These are phyloP conservation scores for Pollenia labialis DNA, from an alignment of 2,888 invertebrate species.

Conservation along the genomic window DNA sequence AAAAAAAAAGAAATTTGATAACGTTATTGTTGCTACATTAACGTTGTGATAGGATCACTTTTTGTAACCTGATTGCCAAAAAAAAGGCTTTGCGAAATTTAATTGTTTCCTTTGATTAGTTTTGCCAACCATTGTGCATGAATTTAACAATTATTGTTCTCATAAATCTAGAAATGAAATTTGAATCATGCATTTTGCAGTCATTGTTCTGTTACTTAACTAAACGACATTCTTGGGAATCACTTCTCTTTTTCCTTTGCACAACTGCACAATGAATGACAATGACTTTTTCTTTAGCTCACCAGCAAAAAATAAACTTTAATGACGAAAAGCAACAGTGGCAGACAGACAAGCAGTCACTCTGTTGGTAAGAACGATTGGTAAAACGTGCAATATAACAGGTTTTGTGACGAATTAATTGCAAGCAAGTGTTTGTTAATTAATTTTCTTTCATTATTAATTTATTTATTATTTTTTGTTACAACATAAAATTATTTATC, in stretches of 20 bases:
- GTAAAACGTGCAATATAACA: constrained; percentile 16
- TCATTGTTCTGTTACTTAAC: constrained; percentile 61
- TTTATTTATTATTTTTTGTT: constrained; percentile 18
- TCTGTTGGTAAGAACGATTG: not conserved
- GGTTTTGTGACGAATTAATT: constrained; percentile 57
- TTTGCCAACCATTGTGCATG: constrained; percentile 53
- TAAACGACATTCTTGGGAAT: constrained; percentile 64
- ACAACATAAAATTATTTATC: constrained; percentile 31
- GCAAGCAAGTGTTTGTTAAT: constrained; percentile 48
- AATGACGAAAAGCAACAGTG: constrained; percentile 1
- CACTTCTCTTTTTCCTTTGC: constrained; percentile 30
- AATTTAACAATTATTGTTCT: constrained; percentile 53
- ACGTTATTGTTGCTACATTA: constrained; percentile 61
- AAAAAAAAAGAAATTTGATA: constrained; percentile 53
- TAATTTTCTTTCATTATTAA: constrained; percentile 41
- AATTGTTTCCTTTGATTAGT: constrained; percentile 35
- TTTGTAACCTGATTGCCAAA: constrained; percentile 44
- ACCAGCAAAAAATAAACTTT: constrained; percentile 33
- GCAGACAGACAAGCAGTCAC: not conserved
- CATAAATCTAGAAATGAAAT: constrained; percentile 54
- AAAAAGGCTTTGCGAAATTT: constrained; percentile 52
- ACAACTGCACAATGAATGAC: constrained; percentile 43
- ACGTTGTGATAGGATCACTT: constrained; percentile 58
- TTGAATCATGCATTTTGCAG: constrained; percentile 62
- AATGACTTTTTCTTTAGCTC: constrained; percentile 43